Base-by-base conservation (phyloP, 2,888 invertebrate species). In the Eupithecia subumbrata region DNA sequence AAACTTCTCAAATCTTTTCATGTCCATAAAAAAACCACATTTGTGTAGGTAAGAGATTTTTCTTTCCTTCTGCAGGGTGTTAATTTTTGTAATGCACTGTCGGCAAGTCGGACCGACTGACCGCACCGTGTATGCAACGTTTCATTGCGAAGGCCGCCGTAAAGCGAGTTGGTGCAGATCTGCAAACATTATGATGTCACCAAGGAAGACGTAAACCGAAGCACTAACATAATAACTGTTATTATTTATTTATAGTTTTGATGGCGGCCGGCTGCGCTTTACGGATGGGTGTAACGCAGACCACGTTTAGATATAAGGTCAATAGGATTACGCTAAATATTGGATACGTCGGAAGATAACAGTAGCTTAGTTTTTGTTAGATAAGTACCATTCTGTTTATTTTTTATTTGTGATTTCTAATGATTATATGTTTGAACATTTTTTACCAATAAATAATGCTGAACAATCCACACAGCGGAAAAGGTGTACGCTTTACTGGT, bases 181-280 rank as follows among this genome's bases (percentile, higher is more conserved):
- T 84, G 83, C 81, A 81, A 78, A 69, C 64, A 74, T 75, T 74
- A 78, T 86, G 85, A 87, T 84, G 87, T 88, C 88, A 89, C 88
- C 87, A 87, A 89, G 88, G 89, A 89, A 89, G 84, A 82, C 75
- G 82, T 87, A 84, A 89, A 88, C 69, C 14, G 43, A 30, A 71
- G 48, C 68, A 48, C 48, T 48, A 48, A 48, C 48, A 48, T 48
- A 40, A 14, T 68, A 60, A 60, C 60, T 25, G 25, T 60, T 56
- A 69, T 63, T 60, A 69, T 70, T 73, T 73, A 73, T 76, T 73
- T 73, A 76, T 71, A 73, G 68, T 48, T 63, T 66, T 67, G n/a
- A 18, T 16, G 56, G n/a, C 52, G 52, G n/a, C 8, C 43, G 52
- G 34, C 25, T 22, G 40, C 5, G 25, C 16, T 25, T 22, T 9